A percentile compares a stretch with the other conserved stretches of the same genome.
These are phyloP conservation scores for Neomicropteryx cornuta DNA, from an alignment of 1,140 invertebrate genomes.

Conservation along the genomic window DNA sequence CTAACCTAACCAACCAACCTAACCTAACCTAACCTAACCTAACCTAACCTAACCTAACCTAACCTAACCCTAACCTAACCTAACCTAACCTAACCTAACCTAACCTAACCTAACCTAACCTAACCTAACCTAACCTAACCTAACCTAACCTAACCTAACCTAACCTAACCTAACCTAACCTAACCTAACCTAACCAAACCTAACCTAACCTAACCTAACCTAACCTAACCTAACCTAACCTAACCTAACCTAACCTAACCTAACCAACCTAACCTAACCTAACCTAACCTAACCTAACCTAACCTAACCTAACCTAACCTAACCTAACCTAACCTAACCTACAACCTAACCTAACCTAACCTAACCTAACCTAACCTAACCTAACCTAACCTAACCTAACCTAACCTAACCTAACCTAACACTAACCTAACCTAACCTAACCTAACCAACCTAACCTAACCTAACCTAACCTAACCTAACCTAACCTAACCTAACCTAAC, in stretches of 20 bases:
- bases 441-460: conserved; percentile 21
- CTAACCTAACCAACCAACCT: no score
- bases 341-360: conserved; percentile 22
- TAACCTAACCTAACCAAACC: conserved; percentile 17
- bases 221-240: conserved; percentile 13
- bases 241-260: conserved; percentile 21
- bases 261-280: conserved; percentile 21
- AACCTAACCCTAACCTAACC: no score
- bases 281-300: conserved; percentile 14
- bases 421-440: conserved; percentile 10
- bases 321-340: conserved; percentile 17
- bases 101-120: no score
- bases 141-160: no score
- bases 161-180: no score
- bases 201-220: conserved; percentile 20
- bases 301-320: conserved; percentile 18
- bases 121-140: no score
- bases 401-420: conserved; percentile 15
- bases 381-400: conserved; percentile 23
- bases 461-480: conserved; percentile 18
- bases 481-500: conserved; percentile 19
- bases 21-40: no score
- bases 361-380: conserved; percentile 23
- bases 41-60: no score
- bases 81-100: no score